phyloP scores from a whole-genome alignment of 2,797 vertebrate genomes.

The Enteromius radiatus region DNA sequence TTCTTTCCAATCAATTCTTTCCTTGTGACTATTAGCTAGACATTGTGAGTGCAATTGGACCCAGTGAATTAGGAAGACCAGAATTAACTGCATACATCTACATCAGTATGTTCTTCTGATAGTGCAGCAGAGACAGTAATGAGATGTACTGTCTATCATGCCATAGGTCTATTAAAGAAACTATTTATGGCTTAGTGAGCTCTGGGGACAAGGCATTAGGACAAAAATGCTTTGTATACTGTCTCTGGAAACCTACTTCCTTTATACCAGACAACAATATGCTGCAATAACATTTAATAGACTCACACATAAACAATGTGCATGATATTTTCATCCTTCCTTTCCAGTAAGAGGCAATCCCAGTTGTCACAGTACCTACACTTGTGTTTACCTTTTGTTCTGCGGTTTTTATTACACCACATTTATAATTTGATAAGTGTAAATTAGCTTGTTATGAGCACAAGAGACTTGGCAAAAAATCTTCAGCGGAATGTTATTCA shows the following conservation, averaged over 20 bases:
- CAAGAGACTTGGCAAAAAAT: background rate
- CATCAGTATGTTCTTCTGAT: constrained; percentile 22
- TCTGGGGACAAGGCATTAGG: background rate
- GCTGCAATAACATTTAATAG: background rate
- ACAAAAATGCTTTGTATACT: constrained; percentile 55
- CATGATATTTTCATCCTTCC: constrained; percentile 17
- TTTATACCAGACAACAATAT: background rate
- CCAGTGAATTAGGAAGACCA: constrained; percentile 16
- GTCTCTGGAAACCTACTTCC: background rate
- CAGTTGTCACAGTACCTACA: constrained; percentile 22
- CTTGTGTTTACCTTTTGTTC: constrained; percentile 12
- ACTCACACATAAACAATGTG: background rate
- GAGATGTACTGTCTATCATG: constrained; percentile 13
- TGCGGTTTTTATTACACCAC: constrained; percentile 3
- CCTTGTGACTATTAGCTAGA: constrained; percentile 23
- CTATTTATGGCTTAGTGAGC: constrained; percentile 20
- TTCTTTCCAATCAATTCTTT: constrained; percentile 22
- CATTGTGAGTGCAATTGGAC: constrained; percentile 20
- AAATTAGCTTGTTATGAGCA: constrained; percentile 1
- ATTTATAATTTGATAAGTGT: constrained; percentile 11
- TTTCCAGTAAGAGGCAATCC: background rate
- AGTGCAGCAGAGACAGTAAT: constrained; percentile 25
- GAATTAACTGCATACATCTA: constrained; percentile 25
- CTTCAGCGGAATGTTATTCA: constrained; percentile 20
- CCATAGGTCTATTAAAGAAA: constrained; percentile 33